Evolutionary conservation across 2,113 vertebrate species (phyloP), one percentile per base, ranked within the genome.

Genomic region (Semicossyphus pulcher): DNA sequence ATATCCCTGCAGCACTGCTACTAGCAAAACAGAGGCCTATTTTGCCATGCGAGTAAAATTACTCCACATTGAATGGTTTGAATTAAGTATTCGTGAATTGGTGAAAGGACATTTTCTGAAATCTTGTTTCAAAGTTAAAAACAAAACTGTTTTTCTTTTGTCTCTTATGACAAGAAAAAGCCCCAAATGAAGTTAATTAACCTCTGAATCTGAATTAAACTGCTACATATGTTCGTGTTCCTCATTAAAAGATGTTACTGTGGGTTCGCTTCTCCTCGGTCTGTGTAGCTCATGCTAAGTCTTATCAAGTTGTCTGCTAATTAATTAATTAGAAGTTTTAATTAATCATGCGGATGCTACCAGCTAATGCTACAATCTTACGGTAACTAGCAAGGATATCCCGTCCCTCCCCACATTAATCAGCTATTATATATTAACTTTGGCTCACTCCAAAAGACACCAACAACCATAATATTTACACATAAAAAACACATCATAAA

Each of bases 361-460:
- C 70, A 81, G 81, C 91, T 94, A 93, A 90, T 85, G 91, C 92
- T 93, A 92, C 91, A 84, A 67, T 80, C 90, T 84, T 90, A 89
- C 57, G 52, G 56, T 86, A 81, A 88, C 89, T 91, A 93, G 69
- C 75, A 63, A 83, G 68, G 57, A 79, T 77, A 65, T 83, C 78
- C 23, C 63, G 16, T 78, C 70, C 69, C 64, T 68, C 74, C 59
- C 68, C 74, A 91, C 78, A 52, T 63, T 60, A 78, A 83, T 86
- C 69, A 64, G 54, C 79, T 70, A n/a, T 68, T 54, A 83, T 32
- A 80, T 83, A 71, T 57, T 29, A 51, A 78, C 76, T 90, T 91
- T 91, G 91, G 88, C 88, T 90, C 88, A 91, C 78, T 86, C 77
- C 81, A 77, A 84, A 83, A 84, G 80, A 88, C 75, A 71, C 64